Conservation (phyloP, 2,888 invertebrate genomes). For the Amitus sp. region DNA sequence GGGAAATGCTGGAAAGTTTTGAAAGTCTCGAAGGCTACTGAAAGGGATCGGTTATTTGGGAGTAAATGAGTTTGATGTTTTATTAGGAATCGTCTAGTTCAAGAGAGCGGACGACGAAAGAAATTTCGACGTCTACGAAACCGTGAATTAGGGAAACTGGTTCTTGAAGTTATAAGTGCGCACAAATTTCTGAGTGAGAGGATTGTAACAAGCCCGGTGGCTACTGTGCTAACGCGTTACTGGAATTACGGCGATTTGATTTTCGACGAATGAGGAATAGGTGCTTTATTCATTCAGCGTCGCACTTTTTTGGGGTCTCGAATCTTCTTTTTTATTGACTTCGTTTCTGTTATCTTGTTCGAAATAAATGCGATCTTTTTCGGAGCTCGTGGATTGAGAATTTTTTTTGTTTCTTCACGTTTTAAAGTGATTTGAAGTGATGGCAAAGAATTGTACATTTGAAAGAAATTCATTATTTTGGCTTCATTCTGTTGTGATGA, state of each 20-base stretch:
- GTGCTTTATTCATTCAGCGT: conserved; percentile 24
- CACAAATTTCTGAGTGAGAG: not conserved
- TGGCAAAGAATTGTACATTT: no score
- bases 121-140: conserved; percentile 25
- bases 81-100: not conserved
- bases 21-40: not conserved
- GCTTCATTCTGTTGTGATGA: no score
- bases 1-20: not conserved
- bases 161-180: conserved; percentile 14
- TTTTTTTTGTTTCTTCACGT: no score
- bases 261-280: conserved; percentile 26
- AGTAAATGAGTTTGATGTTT: not conserved
- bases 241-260: conserved; percentile 32
- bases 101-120: not conserved
- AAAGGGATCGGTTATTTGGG: not conserved
- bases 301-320: conserved; percentile 17
- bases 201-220: conserved; percentile 38
- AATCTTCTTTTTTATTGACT: no score
- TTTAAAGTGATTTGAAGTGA: no score
- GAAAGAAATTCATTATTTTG: no score
- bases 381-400: no score
- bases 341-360: no score
- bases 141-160: conserved; percentile 36
- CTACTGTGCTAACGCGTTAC: conserved; percentile 35
- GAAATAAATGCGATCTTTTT: no score